Evolutionary conservation across 2,888 invertebrate genomes (phyloP), one percentile per base, ranked within the genome.

Genomic region (Dasypolia templi): DNA sequence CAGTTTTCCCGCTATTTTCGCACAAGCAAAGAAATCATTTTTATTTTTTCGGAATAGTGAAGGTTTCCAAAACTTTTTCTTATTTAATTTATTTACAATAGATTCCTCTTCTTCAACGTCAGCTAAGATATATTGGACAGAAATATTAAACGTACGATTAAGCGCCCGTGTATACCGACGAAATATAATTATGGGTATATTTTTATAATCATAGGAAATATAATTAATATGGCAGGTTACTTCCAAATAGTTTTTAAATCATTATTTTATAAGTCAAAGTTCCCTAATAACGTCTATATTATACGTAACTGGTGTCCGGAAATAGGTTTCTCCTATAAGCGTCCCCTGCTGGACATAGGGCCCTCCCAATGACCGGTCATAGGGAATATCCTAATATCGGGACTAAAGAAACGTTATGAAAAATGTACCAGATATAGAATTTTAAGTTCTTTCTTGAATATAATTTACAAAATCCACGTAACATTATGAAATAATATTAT

Each of bases 191-290:
- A 65, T 70, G 66, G 66, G 62, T 64, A 71, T 82, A 77, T 82
- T 82, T 77, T 80, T 80, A 77, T 82, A 80, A 77, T 64, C 26
- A n/a, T 75, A 77, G n/a, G 53, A 19, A 53, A 58, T 46, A n/a
- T 44, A 55, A 74, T 14, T 49, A 62, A 39, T 64, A 64, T 58
- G 71, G 77, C 82, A 59, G 62, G 78, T 77, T 82, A 82, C 79
- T 79, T 79, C 77, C 82, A 71, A 70, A 59, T 79, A 76, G 46
- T 26, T 62, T 49, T 64, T 58, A 44, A 75, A 62, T 75, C 14
- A n/a, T 68, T 76, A 70, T 58, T 58, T 53, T 58, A 63, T 66
- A 56, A 66, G 69, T 59, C 14, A 46, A 78, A 46, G 44, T 75
- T 75, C 44, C 51, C 75, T 22, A n/a, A 77, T 9, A 77, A 68